A percentile compares a stretch with the other conserved stretches of the same genome.
Evolutionary conservation across 2,113 vertebrate species (phyloP).

Genomic region (Euleptes europaea): DNA sequence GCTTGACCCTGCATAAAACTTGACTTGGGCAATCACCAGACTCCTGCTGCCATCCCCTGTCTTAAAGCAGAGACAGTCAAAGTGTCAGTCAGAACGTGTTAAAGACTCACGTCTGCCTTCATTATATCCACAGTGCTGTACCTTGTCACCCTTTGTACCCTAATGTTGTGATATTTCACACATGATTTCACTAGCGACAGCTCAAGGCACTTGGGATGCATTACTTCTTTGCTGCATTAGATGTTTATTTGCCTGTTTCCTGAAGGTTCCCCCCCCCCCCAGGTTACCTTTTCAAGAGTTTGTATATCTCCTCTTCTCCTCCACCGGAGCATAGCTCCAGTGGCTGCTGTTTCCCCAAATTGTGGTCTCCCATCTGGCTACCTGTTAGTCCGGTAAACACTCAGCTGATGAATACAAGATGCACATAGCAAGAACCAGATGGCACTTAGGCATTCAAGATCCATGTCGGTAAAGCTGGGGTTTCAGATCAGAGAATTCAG

Average conservation of each 20-base stretch:
- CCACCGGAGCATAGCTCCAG: background rate
- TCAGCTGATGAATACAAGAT: background rate
- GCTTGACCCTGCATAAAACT: background rate
- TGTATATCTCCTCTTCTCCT: background rate
- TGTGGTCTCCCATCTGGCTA: background rate
- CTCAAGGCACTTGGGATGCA: constrained; percentile 29
- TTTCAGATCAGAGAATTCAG: background rate
- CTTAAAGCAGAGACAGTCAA: background rate
- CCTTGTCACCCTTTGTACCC: constrained; percentile 15
- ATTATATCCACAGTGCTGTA: constrained; percentile 31
- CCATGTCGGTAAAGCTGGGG: accelerated
- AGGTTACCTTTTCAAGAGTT: background rate
- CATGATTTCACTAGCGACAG: constrained; percentile 37
- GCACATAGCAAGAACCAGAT: background rate
- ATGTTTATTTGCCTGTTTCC: background rate
- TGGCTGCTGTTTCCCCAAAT: background rate
- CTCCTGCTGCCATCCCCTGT: background rate
- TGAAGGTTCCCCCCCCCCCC: background rate
- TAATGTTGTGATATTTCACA: constrained; percentile 13
- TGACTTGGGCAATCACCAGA: accelerated
- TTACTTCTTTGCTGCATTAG: constrained; percentile 3
- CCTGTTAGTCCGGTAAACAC: accelerated
- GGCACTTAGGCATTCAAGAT: background rate
- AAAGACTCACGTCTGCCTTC: constrained; percentile 14
- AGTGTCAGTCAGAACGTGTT: constrained; percentile 16